Base-by-base conservation (phyloP, 2,888 invertebrate species). In the Falcaria lacertinaria region DNA sequence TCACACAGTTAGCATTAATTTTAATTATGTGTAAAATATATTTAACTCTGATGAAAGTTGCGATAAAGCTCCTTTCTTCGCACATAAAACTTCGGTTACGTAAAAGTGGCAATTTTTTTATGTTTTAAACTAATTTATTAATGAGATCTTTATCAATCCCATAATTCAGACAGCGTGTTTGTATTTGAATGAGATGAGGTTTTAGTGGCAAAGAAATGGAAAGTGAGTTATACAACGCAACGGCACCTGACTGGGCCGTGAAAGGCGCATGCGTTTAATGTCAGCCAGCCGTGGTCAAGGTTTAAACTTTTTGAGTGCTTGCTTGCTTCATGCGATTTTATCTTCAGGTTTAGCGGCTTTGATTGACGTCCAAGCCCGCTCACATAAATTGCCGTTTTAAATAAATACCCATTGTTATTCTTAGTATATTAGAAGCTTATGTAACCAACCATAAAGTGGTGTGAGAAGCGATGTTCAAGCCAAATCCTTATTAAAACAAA, bases 161-260 rank as follows among this genome's bases (percentile, higher is more conserved):
- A 22, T 25, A 15, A 25, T 37, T 22, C 14, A 14, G 19, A 13
- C 35, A 36, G 17, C 16, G 17, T 19, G 16, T 14, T 19, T 19
- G 35, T 28, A 37, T 15, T 15, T 39, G 45, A 56, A 52, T 36
- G 41, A 52, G 57, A 64, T 60, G 62, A 57, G 47, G 64, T 46
- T 51, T 67, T 48, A 57, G 39, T 52, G 64, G 57, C 55, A 71
- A 82, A 82, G 83, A 83, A 88, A 86, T 83, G 86, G 88, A 88
- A 88, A 89, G 87, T 86, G 60, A 69, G 85, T 86, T 87, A 87
- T 87, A 85, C 85, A 88, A 88, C 82, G 71, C 85, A 88, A 88
- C 82, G 71, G 54, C 80, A 88, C 85, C 77, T 85, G 82, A 85
- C 71, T 66, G 69, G 60, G 74, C 74, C 81, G 88, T 87, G 88